Evolutionary conservation across 1,140 invertebrate species (phyloP), one percentile per base, ranked within the genome.

Genomic region (Babylonia areolata): DNA sequence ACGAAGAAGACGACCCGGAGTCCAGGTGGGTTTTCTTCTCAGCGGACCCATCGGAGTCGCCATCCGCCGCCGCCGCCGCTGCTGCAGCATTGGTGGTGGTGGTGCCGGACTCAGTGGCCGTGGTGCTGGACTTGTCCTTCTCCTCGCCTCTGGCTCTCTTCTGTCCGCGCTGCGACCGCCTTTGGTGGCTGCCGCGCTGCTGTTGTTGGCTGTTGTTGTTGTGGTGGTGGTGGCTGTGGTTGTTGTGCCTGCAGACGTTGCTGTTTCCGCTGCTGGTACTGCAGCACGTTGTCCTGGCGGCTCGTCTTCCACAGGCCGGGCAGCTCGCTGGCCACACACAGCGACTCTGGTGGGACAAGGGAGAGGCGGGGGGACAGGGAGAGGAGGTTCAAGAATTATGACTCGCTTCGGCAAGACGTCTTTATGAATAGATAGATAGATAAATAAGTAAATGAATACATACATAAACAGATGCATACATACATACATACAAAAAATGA

Each of bases 201-300:
- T 42, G 37, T 5, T 15, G 77, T 33, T 42, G 46, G 11, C 31
- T 1, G 6, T 71, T 15, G 3, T 31, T 35, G 51, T 71, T 3
- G 40, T 81, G 11, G 31, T 64, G 2, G 54, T 23, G 3, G 37
- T 51, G 77, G 37, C 79, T 80, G 37, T 23, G 31, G 12, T 73
- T 46, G 15, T 84, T 23, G n/a, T 23, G 35, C 87, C 71, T 88
- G 86, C 42, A 88, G 58, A 23, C 90, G 64, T 35, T 88, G 77
- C 37, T 87, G 73, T 86, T 91, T 91, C 15, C 87, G 51, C 85
- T 91, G 40, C 81, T 87, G 84, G 84, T 91, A 91, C 33, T 87
- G 86, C 35, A 79, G 39, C 54, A 91, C 86, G 80, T 91, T 89
- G 86, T 91, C 87, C 37, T 86, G 86, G 39, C 51, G 84, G 33